phyloP scores from a whole-genome alignment of 2,113 vertebrate species.

The Saguinus midas region DNA sequence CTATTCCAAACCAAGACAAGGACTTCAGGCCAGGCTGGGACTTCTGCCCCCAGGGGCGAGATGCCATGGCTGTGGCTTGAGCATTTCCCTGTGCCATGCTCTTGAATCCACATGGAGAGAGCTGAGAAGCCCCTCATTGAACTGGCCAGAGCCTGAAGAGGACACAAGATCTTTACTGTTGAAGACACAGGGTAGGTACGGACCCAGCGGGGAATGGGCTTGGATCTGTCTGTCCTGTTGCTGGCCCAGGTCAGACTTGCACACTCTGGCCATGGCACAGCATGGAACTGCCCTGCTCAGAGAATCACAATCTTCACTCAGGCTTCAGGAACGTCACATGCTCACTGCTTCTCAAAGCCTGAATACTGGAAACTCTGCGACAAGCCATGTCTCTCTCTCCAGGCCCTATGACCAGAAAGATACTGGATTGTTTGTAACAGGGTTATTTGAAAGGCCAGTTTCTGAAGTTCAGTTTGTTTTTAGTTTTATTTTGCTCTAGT shows the following conservation, averaged over 20 bases:
- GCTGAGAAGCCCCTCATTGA: background rate
- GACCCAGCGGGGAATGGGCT: background rate
- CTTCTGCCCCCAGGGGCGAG: background rate
- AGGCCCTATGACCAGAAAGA: background rate
- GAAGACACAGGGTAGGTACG: background rate
- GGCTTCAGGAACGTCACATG: background rate
- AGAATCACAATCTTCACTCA: background rate
- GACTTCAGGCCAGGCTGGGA: background rate
- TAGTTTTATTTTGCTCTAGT: slow-evolving; percentile 34
- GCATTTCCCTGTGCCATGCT: background rate
- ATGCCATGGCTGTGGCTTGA: background rate
- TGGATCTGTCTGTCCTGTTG: rapidly evolving
- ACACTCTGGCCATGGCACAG: rapidly evolving
- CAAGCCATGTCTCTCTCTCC: background rate
- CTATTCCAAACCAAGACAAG: background rate
- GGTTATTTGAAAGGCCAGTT: background rate
- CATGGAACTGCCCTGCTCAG: rapidly evolving
- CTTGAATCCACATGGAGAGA: background rate
- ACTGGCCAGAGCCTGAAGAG: background rate
- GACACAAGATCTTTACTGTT: background rate
- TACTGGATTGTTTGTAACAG: background rate
- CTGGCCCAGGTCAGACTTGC: background rate
- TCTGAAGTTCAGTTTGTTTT: background rate
- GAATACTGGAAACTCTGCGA: background rate
- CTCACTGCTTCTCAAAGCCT: background rate